Conservation (phyloP, 2,797 vertebrate genomes). For the Chelonia mydas region DNA sequence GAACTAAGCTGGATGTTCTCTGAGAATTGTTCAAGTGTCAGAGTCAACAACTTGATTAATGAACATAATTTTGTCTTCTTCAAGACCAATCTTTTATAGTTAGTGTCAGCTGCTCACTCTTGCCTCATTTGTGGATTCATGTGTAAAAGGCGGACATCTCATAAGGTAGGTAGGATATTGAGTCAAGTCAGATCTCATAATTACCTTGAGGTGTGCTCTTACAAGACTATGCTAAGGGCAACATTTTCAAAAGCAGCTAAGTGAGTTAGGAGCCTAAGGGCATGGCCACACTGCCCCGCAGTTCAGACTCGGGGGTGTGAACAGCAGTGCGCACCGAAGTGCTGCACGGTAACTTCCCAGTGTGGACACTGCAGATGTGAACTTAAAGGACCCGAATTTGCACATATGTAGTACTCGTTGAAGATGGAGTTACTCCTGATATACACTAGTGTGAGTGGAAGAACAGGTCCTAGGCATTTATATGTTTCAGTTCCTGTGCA, state of each 20-base stretch:
- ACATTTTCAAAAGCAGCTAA: not conserved
- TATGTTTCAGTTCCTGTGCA: fast-evolving
- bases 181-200: not conserved
- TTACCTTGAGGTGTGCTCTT: not conserved
- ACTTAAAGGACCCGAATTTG: not conserved
- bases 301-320: not conserved
- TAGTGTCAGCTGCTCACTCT: not conserved
- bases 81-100: not conserved
- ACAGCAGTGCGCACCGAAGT: not conserved
- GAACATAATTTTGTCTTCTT: not conserved
- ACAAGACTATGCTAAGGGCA: not conserved
- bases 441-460: not conserved
- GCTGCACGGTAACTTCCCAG: not conserved
- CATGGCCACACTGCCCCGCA: not conserved
- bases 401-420: not conserved
- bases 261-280: fast-evolving
- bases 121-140: not conserved
- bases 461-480: not conserved
- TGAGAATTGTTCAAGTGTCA: not conserved
- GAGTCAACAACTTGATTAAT: not conserved
- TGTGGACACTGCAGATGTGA: not conserved
- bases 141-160: not conserved
- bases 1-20: not conserved
- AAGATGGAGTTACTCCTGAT: fast-evolving
- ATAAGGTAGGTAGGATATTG: not conserved